Base-by-base conservation (phyloP, 2,797 vertebrate species). In the Leptodactylus fallax region DNA sequence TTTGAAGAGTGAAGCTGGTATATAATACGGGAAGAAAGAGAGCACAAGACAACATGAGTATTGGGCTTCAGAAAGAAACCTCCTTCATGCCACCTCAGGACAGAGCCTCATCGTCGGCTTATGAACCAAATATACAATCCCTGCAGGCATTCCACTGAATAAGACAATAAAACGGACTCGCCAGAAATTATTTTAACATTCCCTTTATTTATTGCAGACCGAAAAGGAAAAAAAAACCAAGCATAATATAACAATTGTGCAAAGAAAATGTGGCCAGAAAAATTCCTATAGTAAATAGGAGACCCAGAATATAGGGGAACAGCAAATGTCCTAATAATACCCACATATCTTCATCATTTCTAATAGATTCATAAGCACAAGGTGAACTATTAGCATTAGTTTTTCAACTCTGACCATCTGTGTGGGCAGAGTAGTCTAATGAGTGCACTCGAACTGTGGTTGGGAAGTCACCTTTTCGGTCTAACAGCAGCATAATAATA, bases 1-100 rank as follows among this genome's bases (percentile, higher is more conserved):
- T 91, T 93, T 91, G 92, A 92, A 93, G 92, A 94, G 95, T 94
- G 94, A 91, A 94, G 93, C 94, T 92, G 93, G 92, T 94, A 92
- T 90, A 91, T 88, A 91, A 92, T 87, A 90, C 93, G 92, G 93
- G 92, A 94, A 94, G 93, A 92, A 89, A 90, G 90, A 91, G 91
- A 92, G 91, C 9, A 81, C 27, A 47, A 14, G 27, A 78, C 53
- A 81, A 91, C 93, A 91, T 81, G 89, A 90, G 91, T 87, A 91
- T 83, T 91, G 92, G 63, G 60, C 60, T 67, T n/a, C 19, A 91
- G 90, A 90, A 72, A 79, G 91, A 91, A 91, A 93, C 92, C 92
- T 90, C 92, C 86, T 83, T 83, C 92, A 86, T 69, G 83, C 90
- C 90, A 92, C 92, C 92, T 91, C 90, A 23, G 91, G 91, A 92